Evolutionary conservation across 2,797 vertebrate species (phyloP), one percentile per base, ranked within the genome.

Genomic region (Sebastes cheni): DNA sequence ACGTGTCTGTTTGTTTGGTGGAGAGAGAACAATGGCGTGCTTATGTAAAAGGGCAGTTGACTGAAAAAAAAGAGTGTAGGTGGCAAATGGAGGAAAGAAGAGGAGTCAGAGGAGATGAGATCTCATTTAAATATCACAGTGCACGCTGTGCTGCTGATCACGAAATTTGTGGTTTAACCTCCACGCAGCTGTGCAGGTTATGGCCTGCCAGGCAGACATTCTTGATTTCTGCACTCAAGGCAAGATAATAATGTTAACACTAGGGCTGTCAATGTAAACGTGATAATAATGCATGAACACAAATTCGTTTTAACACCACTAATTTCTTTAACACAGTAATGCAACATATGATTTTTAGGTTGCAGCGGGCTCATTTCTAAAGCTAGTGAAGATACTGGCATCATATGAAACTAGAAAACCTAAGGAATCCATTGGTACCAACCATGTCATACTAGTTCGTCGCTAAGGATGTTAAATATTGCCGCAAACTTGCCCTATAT

Each of bases 1-100:
- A 64, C 52, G 25, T 39, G 16, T 77, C 2, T 87, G 54, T 75
- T 54, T 86, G 61, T 70, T 70, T 66, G 58, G 1, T 10, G 36
- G 11, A 56, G 39, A 76, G 86, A 73, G 82, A 78, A 81, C 77
- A 74, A 77, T 75, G 32, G 50, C 2, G 1, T 13, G 65, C 82
- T 83, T 85, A 69, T 90, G 23, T 14, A 2, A 58, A 1, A 60
- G 65, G 11, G 34, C n/a, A n/a, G 8, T 5, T 18, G 30, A 42
- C 13, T 34, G 58, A 8, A 13, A 46, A 46, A 7, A 64, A 36
- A 39, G n/a, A 68, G 20, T 58, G 3, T 72, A 64, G 39, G 59
- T 78, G 50, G 60, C 6, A 36, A 55, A 79, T 30, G 32, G 11
- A 42, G n/a, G 9, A 29, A 62, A 66, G 58, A 23, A 20, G 25